phyloP scores from a whole-genome alignment of 2,888 invertebrate genomes.

The Capitulum mitella region DNA sequence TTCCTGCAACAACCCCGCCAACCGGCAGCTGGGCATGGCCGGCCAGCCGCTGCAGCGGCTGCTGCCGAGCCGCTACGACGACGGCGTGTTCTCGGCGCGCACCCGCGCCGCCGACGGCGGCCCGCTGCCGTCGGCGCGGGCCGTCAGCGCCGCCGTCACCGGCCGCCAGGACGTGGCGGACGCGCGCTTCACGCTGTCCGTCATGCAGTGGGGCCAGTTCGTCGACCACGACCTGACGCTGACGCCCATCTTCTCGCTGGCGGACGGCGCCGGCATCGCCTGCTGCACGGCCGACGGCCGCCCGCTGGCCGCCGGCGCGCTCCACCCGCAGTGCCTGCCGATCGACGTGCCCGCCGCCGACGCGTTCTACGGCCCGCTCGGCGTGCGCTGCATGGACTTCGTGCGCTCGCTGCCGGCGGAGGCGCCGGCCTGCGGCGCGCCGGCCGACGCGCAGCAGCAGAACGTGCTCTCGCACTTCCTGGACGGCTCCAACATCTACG shows the following conservation, averaged over 20 bases:
- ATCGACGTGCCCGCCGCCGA: conserved; percentile 55
- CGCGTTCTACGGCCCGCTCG: conserved; percentile 41
- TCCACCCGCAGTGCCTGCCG: conserved; percentile 59
- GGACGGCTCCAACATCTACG: conserved; percentile 68
- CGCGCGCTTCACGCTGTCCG: conserved; percentile 31
- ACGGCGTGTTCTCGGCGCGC: background rate
- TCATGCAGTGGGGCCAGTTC: conserved; percentile 36
- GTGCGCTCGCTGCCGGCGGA: conserved; percentile 51
- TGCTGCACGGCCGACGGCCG: conserved; percentile 23
- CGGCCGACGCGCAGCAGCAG: conserved; percentile 49
- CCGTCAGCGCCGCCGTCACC: conserved; percentile 31
- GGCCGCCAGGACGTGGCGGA: conserved; percentile 29
- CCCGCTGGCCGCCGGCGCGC: conserved; percentile 29
- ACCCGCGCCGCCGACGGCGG: conserved; percentile 28
- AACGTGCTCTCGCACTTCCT: conserved; percentile 65
- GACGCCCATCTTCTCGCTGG: conserved; percentile 32
- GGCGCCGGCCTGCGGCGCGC: background rate
- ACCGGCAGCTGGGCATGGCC: conserved; percentile 32
- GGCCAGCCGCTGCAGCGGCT: conserved; percentile 27
- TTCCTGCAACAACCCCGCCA: conserved; percentile 33
- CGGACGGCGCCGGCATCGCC: conserved; percentile 27
- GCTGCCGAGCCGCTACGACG: background rate
- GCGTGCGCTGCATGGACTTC: conserved; percentile 60
- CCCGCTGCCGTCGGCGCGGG: conserved; percentile 38
- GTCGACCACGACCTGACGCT: conserved; percentile 35